Base-by-base conservation (phyloP, 2,797 vertebrate species). In the Periparus ater region DNA sequence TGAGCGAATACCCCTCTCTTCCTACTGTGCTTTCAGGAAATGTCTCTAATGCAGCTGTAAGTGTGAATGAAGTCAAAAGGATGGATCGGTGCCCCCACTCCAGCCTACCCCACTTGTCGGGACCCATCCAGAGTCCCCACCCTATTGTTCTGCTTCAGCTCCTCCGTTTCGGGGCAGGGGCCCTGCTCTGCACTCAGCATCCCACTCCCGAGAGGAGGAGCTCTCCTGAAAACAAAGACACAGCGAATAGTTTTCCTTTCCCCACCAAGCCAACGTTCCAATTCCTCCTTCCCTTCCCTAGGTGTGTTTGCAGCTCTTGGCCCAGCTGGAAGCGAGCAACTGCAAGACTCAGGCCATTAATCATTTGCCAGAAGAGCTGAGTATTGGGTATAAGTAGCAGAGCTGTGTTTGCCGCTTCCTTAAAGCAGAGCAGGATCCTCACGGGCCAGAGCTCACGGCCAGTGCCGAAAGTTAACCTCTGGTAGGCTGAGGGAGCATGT, bases 1-100 rank as follows among this genome's bases (percentile, higher is more conserved):
- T 97, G 77, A 97, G 89, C 5, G 96, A 96, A 97, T 97, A 96
- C 96, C 96, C 96, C 92, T 95, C 68, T 98, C 97, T 97, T 97
- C 97, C 97, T 98, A 97, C 97, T 97, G 91, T 97, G 96, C 97
- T 97, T 96, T 97, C 97, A 97, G 95, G 96, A 97, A 97, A 96
- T 97, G 84, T 97, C 97, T 98, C 97, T 96, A 93, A 83, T 75
- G 92, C 91, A 97, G 91, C 97, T 96, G 88, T 96, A 97, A 97
- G 94, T 97, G 96, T 75, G 53, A 95, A 95, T 95, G 96, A 97
- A 97, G 94, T 97, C 85, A 95, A 97, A 97, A 96, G 95, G 95
- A 96, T 97, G 96, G 91, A 95, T 96, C 89, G 40, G 95, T 96
- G 96, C 92, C 89, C 75, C 80, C 0, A 42, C 74, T 96, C 72